These are phyloP conservation scores for Bilobella aurantiaca DNA, from an alignment of 1,140 invertebrate genomes.

Conservation along the genomic window DNA sequence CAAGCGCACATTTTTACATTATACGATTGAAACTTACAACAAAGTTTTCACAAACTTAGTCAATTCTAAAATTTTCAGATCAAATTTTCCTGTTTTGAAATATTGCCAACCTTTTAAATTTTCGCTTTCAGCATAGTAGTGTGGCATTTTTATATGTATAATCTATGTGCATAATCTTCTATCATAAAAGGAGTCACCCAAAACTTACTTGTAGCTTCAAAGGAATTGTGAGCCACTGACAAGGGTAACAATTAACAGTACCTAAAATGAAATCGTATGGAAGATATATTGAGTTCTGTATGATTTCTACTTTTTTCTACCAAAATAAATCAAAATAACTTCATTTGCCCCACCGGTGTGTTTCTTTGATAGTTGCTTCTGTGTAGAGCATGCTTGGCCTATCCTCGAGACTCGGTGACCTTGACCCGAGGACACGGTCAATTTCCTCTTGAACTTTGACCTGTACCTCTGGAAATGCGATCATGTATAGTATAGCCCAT, in stretches of 20 bases:
- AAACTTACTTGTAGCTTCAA: slow-evolving; percentile 25
- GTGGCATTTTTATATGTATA: too few species aligned
- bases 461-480: slow-evolving; percentile 45
- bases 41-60: too few species aligned
- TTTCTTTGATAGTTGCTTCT: slow-evolving; percentile 32
- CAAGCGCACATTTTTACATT: too few species aligned
- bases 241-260: slow-evolving; percentile 29
- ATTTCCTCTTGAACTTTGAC: slow-evolving; percentile 45
- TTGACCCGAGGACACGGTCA: slow-evolving; percentile 42
- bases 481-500: slow-evolving; percentile 45
- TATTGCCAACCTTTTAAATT: too few species aligned
- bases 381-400: slow-evolving; percentile 31
- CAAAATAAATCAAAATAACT: too few species aligned
- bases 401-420: slow-evolving; percentile 42
- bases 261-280: not conserved
- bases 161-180: too few species aligned
- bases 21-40: too few species aligned
- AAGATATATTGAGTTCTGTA: not conserved
- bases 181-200: too few species aligned
- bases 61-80: too few species aligned
- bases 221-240: slow-evolving; percentile 24
- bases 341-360: slow-evolving; percentile 25
- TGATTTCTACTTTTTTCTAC: too few species aligned
- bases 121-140: too few species aligned
- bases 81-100: too few species aligned